Conservation (phyloP, 1,140 invertebrate genomes). For the Drosophila kanapiae region DNA sequence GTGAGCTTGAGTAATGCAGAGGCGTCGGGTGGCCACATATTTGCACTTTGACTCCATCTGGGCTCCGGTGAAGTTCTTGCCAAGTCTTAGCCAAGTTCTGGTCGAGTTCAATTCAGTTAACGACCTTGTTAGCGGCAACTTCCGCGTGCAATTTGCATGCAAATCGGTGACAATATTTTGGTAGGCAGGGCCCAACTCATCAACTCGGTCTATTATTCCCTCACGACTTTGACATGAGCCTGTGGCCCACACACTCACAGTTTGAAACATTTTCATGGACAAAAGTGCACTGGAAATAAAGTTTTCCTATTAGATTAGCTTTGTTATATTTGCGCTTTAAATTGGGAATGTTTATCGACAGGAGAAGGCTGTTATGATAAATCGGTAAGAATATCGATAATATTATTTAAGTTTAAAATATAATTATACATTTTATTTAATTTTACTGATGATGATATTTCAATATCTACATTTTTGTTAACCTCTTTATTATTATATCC, state of each 20-base stretch:
- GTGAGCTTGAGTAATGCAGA: slow-evolving; percentile 78
- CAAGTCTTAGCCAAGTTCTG: slow-evolving; percentile 1
- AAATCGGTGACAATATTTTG: slow-evolving; percentile 70
- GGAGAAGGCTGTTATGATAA: too few species aligned
- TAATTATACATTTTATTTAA: too few species aligned
- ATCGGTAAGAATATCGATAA: too few species aligned
- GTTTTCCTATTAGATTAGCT: neutral
- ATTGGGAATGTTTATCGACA: too few species aligned
- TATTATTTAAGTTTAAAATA: too few species aligned
- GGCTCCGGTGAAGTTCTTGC: neutral
- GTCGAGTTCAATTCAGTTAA: slow-evolving; percentile 65
- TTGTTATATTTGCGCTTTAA: too few species aligned
- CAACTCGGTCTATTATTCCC: slow-evolving; percentile 60
- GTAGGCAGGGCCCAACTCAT: slow-evolving; percentile 42
- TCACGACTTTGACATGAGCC: slow-evolving; percentile 59
- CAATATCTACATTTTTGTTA: too few species aligned
- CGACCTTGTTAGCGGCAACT: slow-evolving; percentile 68
- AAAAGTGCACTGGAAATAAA: slow-evolving; percentile 10
- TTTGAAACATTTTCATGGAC: slow-evolving; percentile 51
- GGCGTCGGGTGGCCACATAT: slow-evolving; percentile 71
- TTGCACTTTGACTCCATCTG: slow-evolving; percentile 65
- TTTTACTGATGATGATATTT: too few species aligned
- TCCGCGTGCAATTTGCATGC: slow-evolving; percentile 75
- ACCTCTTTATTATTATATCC: too few species aligned
- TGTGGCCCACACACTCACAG: slow-evolving; percentile 55